Conservation (phyloP, 2,888 invertebrate species). For the Atethmia centrago region DNA sequence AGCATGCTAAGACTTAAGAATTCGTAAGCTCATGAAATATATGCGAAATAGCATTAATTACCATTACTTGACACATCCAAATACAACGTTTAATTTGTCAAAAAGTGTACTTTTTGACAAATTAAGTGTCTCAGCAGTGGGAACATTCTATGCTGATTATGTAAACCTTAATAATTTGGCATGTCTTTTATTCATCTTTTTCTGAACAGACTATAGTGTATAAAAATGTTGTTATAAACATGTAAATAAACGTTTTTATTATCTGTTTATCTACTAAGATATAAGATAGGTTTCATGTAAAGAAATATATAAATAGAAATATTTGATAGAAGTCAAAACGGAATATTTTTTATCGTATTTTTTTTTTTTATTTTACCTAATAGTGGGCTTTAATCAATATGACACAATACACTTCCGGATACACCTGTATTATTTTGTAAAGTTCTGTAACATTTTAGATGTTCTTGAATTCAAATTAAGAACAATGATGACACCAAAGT, state of each 20-base stretch:
- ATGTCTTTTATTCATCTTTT: not conserved
- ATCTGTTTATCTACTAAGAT: slow-evolving; percentile 9
- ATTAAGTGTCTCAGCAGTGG: not conserved
- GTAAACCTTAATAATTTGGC: not conserved
- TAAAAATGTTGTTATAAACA: slow-evolving; percentile 33
- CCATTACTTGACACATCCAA: too few relatives aligned
- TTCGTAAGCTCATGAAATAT: too few relatives aligned
- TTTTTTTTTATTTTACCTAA: slow-evolving; percentile 1
- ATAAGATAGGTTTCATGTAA: slow-evolving; percentile 31
- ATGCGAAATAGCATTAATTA: too few relatives aligned
- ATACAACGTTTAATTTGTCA: too few relatives aligned
- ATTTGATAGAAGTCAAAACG: slow-evolving; percentile 22
- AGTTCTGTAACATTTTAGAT: not conserved
- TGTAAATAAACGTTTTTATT: slow-evolving; percentile 38
- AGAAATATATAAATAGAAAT: slow-evolving; percentile 21
- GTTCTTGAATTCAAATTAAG: not conserved
- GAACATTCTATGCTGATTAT: not conserved
- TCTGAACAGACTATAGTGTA: slow-evolving; percentile 4
- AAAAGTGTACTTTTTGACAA: too few relatives aligned
- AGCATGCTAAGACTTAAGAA: too few relatives aligned
- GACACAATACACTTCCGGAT: not conserved
- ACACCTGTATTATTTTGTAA: not conserved
- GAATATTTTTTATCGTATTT: slow-evolving; percentile 2
- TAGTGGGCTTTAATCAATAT: not conserved
- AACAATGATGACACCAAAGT: not conserved